These are phyloP conservation scores for Leptoclinus maculatus DNA, from an alignment of 2,797 vertebrate genomes.

Conservation along the genomic window DNA sequence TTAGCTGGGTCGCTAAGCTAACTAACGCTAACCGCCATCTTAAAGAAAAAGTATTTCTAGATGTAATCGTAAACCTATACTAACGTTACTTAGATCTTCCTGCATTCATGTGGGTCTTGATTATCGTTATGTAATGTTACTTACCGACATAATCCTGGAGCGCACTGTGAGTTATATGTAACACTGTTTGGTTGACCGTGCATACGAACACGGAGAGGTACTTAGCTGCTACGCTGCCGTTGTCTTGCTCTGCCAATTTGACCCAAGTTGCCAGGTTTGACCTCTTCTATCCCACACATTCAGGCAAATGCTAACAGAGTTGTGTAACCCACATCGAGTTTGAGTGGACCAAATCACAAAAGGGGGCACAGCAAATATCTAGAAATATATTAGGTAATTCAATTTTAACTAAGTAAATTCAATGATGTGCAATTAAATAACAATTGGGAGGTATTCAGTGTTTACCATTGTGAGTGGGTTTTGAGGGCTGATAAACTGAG, in stretches of 20 bases:
- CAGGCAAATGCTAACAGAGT: background rate
- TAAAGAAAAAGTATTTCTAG: constrained; percentile 45
- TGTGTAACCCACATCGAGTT: background rate
- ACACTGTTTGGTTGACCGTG: background rate
- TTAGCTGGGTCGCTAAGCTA: constrained; percentile 53
- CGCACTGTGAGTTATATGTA: background rate
- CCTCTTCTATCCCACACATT: background rate
- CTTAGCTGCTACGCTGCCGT: constrained; percentile 13
- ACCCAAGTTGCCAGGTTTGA: constrained; percentile 68
- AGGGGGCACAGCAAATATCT: background rate
- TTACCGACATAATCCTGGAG: constrained; percentile 70
- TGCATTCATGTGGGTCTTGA: accelerated
- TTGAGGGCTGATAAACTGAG: background rate
- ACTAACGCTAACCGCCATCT: constrained; percentile 73
- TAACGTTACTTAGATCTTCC: accelerated
- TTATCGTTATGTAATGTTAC: background rate
- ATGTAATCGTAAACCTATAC: background rate
- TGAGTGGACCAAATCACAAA: background rate
- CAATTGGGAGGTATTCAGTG: background rate
- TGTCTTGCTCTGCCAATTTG: constrained; percentile 17
- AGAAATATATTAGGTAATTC: accelerated
- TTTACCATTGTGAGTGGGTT: background rate
- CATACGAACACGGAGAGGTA: constrained; percentile 2
- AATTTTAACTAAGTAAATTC: no score
- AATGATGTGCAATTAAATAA: background rate